A percentile compares a stretch with the other conserved stretches of the same genome.
Conservation (phyloP, 2,797 vertebrate genomes). For the Linurgus olivaceus region DNA sequence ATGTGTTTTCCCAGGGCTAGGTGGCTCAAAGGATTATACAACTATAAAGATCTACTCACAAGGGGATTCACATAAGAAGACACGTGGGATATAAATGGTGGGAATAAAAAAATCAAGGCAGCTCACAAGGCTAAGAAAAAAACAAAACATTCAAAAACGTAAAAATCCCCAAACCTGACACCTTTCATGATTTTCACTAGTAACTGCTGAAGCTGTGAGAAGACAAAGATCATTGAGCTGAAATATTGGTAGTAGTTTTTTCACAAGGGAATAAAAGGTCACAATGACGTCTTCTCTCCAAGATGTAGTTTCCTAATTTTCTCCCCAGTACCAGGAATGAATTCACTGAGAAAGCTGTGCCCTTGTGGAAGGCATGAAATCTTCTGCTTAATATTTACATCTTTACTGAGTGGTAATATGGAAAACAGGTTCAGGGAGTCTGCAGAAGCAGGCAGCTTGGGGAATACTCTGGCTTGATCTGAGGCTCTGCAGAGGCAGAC, state of each 20-base stretch:
- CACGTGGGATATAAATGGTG: not conserved
- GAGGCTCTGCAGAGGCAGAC: conserved; percentile 7
- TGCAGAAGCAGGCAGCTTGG: not conserved
- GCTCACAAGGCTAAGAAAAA: not conserved
- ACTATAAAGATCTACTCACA: not conserved
- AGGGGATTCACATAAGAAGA: not conserved
- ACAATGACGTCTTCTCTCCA: conserved; percentile 47
- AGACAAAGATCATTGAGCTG: conserved; percentile 69
- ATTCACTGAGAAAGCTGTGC: conserved; percentile 50
- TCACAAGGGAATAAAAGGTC: conserved; percentile 59
- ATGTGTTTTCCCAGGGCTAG: not conserved
- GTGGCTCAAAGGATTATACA: not conserved
- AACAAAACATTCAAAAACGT: not conserved
- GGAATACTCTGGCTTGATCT: not conserved
- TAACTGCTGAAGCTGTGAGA: conserved; percentile 10
- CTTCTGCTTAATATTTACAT: conserved; percentile 69
- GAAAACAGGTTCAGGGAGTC: conserved; percentile 12
- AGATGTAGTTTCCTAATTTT: conserved; percentile 65
- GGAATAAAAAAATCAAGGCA: not conserved
- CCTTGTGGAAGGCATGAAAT: conserved; percentile 64
- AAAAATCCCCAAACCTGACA: not conserved
- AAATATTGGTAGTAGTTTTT: conserved; percentile 51
- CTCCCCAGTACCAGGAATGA: conserved; percentile 32
- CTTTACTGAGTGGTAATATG: not conserved
- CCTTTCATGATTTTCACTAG: conserved; percentile 22